Evolutionary conservation across 2,797 vertebrate genomes (phyloP).

Genomic region (Sorex maritimensis): DNA sequence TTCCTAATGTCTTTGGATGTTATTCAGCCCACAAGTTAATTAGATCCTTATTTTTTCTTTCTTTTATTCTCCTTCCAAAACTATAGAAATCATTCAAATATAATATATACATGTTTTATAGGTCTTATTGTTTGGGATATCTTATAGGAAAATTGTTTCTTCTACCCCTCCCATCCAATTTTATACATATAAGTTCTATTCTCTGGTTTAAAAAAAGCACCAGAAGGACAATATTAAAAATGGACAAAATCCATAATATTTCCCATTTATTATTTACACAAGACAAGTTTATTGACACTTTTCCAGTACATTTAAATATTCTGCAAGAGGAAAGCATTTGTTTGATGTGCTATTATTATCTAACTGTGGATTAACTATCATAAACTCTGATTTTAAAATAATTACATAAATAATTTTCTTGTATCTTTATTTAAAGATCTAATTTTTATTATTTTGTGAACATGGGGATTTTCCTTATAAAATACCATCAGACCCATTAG

Average conservation of each 20-base stretch:
- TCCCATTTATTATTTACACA: neutral
- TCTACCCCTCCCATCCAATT: constrained; percentile 23
- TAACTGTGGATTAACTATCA: neutral
- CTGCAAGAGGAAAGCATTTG: neutral
- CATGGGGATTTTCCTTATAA: too few relatives aligned
- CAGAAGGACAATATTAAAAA: neutral
- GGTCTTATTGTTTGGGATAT: constrained; percentile 17
- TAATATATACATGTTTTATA: constrained; percentile 55
- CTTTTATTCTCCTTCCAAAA: constrained; percentile 74
- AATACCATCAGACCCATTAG: too few relatives aligned
- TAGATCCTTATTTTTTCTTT: constrained; percentile 74
- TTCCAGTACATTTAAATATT: constrained; percentile 23
- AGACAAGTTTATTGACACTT: constrained; percentile 51
- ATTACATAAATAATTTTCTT: too few relatives aligned
- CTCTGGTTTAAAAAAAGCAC: neutral
- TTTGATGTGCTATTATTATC: constrained; percentile 2
- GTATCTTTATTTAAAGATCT: too few relatives aligned
- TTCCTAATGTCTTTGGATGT: constrained; percentile 60
- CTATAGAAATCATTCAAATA: constrained; percentile 62
- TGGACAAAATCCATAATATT: constrained; percentile 12
- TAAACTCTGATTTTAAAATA: too few relatives aligned
- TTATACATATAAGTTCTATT: constrained; percentile 40
- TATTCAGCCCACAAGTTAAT: constrained; percentile 78
- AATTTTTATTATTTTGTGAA: too few relatives aligned
- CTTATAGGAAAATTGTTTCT: constrained; percentile 21